Conservation (phyloP, 2,888 invertebrate genomes). For the Drosophila robusta region DNA sequence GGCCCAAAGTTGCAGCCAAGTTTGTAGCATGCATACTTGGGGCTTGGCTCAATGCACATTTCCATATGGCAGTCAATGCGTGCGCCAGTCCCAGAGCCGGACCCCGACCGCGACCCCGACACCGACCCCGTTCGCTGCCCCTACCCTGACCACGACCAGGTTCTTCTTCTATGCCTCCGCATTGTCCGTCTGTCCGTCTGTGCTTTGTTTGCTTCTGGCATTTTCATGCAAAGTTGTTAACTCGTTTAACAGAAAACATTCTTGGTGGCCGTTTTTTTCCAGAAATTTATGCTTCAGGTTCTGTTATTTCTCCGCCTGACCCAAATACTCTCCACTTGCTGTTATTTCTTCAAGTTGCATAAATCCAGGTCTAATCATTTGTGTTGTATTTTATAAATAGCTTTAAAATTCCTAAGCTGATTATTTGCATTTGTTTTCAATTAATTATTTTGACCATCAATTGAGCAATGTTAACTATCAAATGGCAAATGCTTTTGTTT, state of each 20-base stretch:
- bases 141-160: not conserved
- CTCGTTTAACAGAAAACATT: constrained; percentile 65
- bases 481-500: not conserved
- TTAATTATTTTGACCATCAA: constrained; percentile 3
- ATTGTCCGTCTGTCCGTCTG: not conserved
- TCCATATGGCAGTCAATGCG: constrained; percentile 27
- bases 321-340: constrained; percentile 52
- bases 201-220: constrained; percentile 62
- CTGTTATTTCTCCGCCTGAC: constrained; percentile 75
- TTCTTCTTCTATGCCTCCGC: constrained; percentile 7
- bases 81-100: constrained; percentile 5
- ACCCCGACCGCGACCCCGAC: not conserved
- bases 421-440: constrained; percentile 5
- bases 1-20: constrained; percentile 45
- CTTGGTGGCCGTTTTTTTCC: constrained; percentile 17
- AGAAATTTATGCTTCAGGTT: constrained; percentile 61
- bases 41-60: constrained; percentile 47
- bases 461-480: not conserved
- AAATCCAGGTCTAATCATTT: not conserved
- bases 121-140: not conserved
- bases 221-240: constrained; percentile 79
- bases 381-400: constrained; percentile 16
- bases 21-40: constrained; percentile 24
- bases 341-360: constrained; percentile 18
- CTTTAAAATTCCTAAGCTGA: constrained; percentile 28